phyloP scores from a whole-genome alignment of 2,113 vertebrate genomes.

The Lampris megalopsis region DNA sequence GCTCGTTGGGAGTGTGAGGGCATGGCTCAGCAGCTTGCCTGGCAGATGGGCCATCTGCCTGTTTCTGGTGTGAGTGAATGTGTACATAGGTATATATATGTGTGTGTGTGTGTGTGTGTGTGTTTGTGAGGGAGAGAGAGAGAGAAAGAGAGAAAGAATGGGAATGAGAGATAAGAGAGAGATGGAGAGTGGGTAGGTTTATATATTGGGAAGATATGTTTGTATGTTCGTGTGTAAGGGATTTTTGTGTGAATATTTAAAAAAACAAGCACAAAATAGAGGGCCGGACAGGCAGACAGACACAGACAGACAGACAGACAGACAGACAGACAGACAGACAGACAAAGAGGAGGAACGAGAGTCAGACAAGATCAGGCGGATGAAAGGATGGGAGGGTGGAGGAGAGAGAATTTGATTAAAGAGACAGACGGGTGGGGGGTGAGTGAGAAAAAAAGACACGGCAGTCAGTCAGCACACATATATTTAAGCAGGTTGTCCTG shows the following conservation, averaged over 20 bases:
- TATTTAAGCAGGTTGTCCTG: constrained; percentile 76
- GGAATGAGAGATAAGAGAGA: constrained; percentile 19
- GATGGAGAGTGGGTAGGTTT: constrained; percentile 23
- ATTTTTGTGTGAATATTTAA: constrained; percentile 43
- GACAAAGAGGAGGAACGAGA: constrained; percentile 61
- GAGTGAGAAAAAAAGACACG: constrained; percentile 83
- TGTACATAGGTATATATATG: constrained; percentile 16
- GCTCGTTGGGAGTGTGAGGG: constrained; percentile 70
- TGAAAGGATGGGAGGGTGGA: constrained; percentile 64
- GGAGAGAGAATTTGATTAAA: constrained; percentile 70
- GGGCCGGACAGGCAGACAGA: not conserved
- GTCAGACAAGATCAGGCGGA: constrained; percentile 72
- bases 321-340: constrained; percentile 53
- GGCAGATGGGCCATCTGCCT: constrained; percentile 73
- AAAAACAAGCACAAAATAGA: constrained; percentile 34
- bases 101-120: constrained; percentile 12
- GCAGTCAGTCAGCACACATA: constrained; percentile 84
- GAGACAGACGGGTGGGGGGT: constrained; percentile 79
- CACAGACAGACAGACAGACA: not conserved
- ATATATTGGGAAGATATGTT: constrained; percentile 33
- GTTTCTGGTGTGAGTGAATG: constrained; percentile 54
- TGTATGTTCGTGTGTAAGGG: constrained; percentile 52
- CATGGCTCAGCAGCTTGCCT: constrained; percentile 69
- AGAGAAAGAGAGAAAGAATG: constrained; percentile 16
- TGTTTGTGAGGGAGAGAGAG: not conserved